Base-by-base conservation (phyloP, 1,140 invertebrate species). In the Rhyzopertha dominica region DNA sequence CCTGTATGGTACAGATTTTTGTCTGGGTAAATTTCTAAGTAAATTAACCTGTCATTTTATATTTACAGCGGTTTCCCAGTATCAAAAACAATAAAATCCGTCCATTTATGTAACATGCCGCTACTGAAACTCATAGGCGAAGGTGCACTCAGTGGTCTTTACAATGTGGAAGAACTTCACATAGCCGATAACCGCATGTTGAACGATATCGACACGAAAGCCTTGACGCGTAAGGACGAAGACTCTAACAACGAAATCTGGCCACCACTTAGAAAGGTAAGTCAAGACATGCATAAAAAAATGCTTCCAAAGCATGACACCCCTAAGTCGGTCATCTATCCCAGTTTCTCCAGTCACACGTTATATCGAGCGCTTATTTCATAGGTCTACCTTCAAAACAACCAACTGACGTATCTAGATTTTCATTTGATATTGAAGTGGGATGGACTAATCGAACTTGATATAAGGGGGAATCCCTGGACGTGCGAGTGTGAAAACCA, bases 401-500 rank as follows among this genome's bases (percentile, higher is more conserved):
- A 87, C 62, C 77, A 80, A 44, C 56, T 88, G 9, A 65, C 73
- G 2, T 73, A 73, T 47, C 59, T 89, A 14, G 77, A 82, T 31
- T 62, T 64, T 14, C 54, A 68, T 22, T 61, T 86, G 2, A 43
- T 87, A 0, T 66, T 67, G 16, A 69, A 75, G 42, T 88, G 85
- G 85, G 80, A 85, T 50, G 65, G 69, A 14, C 59, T 88, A 8
- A 65, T 74, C 14, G 67, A 71, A 36, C 54, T 88, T 22, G 77
- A 84, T 52, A 68, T 88, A 10, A 70, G 70, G 24, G 74, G 75
- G 36, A 90, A 90, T 62, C 77, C 80, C 1, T 90, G 77, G 81
- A 67, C 73, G 19, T 90, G 86, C 57, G 84, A 87, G 62, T 82
- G 78, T 53, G 72, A 79, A 29, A 87, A 85, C 51, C 78, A 82